A percentile compares a stretch with the other conserved stretches of the same genome.
phyloP scores from a whole-genome alignment of 1,140 invertebrate genomes.

The Magallana ariakensis region DNA sequence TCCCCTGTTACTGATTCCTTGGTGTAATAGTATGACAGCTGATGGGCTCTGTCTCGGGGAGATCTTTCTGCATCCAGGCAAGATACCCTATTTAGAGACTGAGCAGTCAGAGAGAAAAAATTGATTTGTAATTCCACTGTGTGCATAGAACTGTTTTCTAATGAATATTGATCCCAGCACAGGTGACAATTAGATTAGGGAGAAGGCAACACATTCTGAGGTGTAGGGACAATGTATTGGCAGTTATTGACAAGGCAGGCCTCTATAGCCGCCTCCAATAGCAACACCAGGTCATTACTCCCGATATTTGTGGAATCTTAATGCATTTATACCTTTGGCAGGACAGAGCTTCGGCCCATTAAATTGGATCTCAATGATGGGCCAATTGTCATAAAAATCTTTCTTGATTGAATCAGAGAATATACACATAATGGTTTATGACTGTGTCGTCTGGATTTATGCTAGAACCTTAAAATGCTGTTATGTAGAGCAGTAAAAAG shows the following conservation, averaged over 20 bases:
- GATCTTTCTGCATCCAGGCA: background rate
- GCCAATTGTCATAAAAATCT: too few species aligned
- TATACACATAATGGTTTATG: too few species aligned
- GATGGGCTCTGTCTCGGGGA: background rate
- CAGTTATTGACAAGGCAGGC: background rate
- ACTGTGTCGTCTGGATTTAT: too few species aligned
- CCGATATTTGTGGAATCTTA: background rate
- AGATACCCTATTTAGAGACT: background rate
- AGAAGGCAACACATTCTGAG: background rate
- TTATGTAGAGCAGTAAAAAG: too few species aligned
- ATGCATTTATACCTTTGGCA: background rate
- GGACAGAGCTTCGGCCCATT: background rate
- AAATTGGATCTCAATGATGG: too few species aligned
- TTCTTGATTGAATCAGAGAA: too few species aligned
- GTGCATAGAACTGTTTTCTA: background rate
- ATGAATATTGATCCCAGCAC: background rate
- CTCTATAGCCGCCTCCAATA: background rate
- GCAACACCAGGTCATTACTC: background rate
- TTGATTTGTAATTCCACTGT: background rate
- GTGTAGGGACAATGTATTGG: background rate
- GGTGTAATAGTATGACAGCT: background rate
- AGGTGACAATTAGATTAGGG: constrained; percentile 7
- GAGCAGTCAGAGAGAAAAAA: background rate
- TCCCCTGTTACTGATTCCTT: too few species aligned
- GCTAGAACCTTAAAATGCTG: too few species aligned